Evolutionary conservation across 2,797 vertebrate species (phyloP).

Genomic region (Adrianichthys oophorus): DNA sequence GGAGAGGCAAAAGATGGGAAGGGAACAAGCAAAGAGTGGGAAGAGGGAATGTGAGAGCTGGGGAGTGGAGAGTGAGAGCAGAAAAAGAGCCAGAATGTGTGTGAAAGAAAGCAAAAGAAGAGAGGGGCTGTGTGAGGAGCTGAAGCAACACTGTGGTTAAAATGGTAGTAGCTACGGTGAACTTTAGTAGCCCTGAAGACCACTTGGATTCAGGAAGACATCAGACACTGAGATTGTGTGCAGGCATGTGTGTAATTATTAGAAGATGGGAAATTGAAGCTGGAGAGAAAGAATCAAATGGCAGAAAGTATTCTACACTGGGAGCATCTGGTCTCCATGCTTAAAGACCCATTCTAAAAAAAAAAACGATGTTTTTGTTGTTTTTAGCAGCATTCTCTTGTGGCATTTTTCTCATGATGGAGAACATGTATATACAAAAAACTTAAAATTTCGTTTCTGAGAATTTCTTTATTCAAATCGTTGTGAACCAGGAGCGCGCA

Average conservation of each 20-base stretch:
- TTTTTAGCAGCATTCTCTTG: no score
- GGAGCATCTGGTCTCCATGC: conserved; percentile 4
- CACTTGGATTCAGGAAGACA: conserved; percentile 44
- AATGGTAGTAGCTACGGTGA: conserved; percentile 53
- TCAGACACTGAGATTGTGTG: neutral
- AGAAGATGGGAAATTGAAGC: conserved; percentile 6
- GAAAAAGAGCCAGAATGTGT: conserved; percentile 36
- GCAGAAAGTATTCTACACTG: neutral
- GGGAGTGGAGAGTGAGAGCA: conserved; percentile 36
- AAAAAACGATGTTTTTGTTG: no score
- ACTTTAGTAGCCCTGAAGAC: conserved; percentile 50
- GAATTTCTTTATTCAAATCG: no score
- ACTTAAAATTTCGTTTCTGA: no score
- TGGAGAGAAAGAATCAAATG: conserved; percentile 11
- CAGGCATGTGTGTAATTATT: conserved; percentile 13
- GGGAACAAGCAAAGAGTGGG: conserved; percentile 43
- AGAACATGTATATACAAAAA: no score
- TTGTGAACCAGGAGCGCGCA: no score
- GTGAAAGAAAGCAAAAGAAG: conserved; percentile 20
- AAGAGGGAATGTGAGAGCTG: conserved; percentile 52
- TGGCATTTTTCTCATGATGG: no score
- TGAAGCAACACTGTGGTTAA: conserved; percentile 48
- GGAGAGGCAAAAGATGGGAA: conserved; percentile 40
- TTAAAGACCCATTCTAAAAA: neutral
- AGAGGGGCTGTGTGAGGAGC: conserved; percentile 50